Percentiles rank a stretch among this genome's conserved stretches.
Evolutionary conservation across 1,140 invertebrate species (phyloP).

Genomic region (Zaprionus tsacasi): DNA sequence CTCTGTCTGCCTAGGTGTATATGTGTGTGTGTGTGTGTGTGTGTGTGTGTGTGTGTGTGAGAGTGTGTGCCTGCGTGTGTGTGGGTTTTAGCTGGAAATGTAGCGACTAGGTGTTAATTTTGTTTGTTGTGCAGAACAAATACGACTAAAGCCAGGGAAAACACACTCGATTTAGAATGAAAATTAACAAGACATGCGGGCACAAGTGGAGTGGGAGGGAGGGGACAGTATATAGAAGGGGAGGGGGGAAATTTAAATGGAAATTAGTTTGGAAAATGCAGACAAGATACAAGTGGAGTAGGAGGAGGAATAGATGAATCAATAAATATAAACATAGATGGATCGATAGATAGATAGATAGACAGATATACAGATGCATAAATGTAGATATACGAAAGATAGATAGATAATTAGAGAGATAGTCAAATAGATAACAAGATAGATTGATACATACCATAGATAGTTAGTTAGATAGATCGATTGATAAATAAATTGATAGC

Average conservation of each 20-base stretch:
- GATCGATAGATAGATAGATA: not conserved
- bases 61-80: slow-evolving; percentile 33
- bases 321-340: not conserved
- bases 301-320: not conserved
- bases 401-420: not conserved
- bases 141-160: slow-evolving; percentile 42
- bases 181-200: slow-evolving; percentile 67
- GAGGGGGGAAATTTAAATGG: slow-evolving; percentile 25
- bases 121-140: slow-evolving; percentile 66
- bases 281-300: not conserved
- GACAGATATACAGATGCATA: not conserved
- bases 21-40: no score
- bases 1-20: slow-evolving; percentile 5
- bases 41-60: not conserved
- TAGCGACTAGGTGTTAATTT: slow-evolving; percentile 79
- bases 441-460: not conserved
- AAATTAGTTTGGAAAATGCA: slow-evolving; percentile 19
- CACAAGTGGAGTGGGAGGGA: not conserved
- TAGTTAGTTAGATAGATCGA: not conserved
- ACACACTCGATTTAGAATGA: slow-evolving; percentile 44
- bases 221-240: slow-evolving; percentile 7
- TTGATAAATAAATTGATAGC: not conserved
- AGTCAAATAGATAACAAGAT: not conserved
- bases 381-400: not conserved
- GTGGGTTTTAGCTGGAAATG: slow-evolving; percentile 70